Conservation (phyloP, 2,888 invertebrate species). For the Synergus laeviventris region DNA sequence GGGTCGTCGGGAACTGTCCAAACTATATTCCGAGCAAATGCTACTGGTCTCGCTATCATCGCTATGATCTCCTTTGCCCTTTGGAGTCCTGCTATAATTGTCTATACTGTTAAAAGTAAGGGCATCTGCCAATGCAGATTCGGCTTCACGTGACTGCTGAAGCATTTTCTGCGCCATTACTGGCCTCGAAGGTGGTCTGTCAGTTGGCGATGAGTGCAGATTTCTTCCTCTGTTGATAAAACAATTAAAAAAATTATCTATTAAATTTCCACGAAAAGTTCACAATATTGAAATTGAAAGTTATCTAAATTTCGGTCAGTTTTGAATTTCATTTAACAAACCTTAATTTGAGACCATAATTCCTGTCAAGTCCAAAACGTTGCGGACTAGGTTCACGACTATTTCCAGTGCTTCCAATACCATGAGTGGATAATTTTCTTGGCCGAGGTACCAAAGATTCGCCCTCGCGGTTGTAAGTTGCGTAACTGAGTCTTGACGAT, state of each 20-base stretch:
- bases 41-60: conserved; percentile 97
- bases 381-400: conserved; percentile 77
- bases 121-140: conserved; percentile 87
- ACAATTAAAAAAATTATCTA: conserved; percentile 5
- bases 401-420: conserved; percentile 71
- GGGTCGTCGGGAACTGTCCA: conserved; percentile 87
- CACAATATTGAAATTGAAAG: too few species aligned
- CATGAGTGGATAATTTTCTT: conserved; percentile 81
- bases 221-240: conserved; percentile 64
- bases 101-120: conserved; percentile 75
- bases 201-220: conserved; percentile 75
- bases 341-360: conserved; percentile 70
- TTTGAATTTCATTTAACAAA: conserved; percentile 45
- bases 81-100: conserved; percentile 67
- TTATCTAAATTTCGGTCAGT: too few species aligned
- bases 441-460: conserved; percentile 78
- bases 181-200: conserved; percentile 79
- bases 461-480: conserved; percentile 80
- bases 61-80: conserved; percentile 81
- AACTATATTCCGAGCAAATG: conserved; percentile 94
- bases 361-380: conserved; percentile 71
- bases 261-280: background rate
- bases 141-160: conserved; percentile 92
- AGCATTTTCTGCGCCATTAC: conserved; percentile 89
- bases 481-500: conserved; percentile 88